Conservation (phyloP, 1,140 invertebrate species). For the Drosophila subpulchrella region DNA sequence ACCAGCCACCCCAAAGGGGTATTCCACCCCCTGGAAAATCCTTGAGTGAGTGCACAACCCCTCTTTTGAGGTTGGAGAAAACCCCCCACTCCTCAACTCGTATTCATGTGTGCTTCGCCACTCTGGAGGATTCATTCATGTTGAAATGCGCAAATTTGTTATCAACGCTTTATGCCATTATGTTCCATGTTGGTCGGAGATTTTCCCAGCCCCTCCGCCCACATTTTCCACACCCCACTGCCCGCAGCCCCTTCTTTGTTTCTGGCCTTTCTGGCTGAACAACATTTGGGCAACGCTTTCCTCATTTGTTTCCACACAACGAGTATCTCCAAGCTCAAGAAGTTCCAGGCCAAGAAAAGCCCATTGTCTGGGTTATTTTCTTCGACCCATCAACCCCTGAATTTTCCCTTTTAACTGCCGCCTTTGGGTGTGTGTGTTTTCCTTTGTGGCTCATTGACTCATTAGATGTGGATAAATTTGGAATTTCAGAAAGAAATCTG, state of each 20-base stretch:
- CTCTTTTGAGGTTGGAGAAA: background rate
- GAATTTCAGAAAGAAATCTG: conserved; percentile 30
- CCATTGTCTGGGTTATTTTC: conserved; percentile 54
- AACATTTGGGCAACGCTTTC: conserved; percentile 63
- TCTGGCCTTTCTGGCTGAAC: conserved; percentile 18
- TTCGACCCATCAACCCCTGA: conserved; percentile 8
- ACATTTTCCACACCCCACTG: background rate
- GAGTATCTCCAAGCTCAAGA: conserved; percentile 30
- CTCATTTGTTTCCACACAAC: conserved; percentile 54
- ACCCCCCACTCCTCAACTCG: background rate
- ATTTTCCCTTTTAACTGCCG: conserved; percentile 9
- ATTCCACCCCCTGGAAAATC: conserved; percentile 9
- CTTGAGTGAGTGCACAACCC: conserved; percentile 43
- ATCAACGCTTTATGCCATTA: conserved; percentile 84
- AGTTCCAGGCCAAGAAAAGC: conserved; percentile 9
- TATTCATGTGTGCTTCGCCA: conserved; percentile 33
- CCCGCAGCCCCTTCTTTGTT: background rate
- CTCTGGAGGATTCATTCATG: conserved; percentile 82
- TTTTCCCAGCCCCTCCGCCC: conserved; percentile 1
- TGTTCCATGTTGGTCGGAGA: conserved; percentile 65
- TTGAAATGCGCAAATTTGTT: conserved; percentile 84
- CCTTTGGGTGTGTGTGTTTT: conserved; percentile 21
- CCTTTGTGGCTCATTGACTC: conserved; percentile 64
- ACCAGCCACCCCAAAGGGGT: conserved; percentile 8
- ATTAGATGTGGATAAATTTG: conserved; percentile 70